Evolutionary conservation across 2,888 invertebrate species (phyloP).

Genomic region (Pammene aurita): DNA sequence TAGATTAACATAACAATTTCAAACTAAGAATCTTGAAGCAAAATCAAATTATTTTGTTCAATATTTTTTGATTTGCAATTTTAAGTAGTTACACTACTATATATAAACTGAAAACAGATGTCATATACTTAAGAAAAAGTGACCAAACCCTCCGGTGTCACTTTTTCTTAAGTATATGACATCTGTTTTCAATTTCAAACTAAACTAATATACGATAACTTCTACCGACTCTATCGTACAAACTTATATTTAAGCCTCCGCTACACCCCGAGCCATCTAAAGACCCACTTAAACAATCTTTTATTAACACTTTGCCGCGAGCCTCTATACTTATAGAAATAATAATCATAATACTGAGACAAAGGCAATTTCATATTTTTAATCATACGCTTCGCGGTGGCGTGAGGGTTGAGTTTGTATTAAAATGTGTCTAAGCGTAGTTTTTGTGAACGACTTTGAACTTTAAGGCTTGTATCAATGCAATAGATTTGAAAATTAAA

Average conservation of each 20-base stretch:
- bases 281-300: slow-evolving; percentile 19
- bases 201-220: not conserved
- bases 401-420: slow-evolving; percentile 26
- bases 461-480: not conserved
- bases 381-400: slow-evolving; percentile 33
- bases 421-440: not conserved
- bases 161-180: too few relatives aligned
- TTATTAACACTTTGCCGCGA: slow-evolving; percentile 33
- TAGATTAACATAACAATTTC: too few relatives aligned
- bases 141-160: too few relatives aligned
- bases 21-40: too few relatives aligned
- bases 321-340: slow-evolving; percentile 30
- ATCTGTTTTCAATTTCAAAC: too few relatives aligned
- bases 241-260: not conserved
- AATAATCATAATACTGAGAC: slow-evolving; percentile 28
- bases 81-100: too few relatives aligned
- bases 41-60: too few relatives aligned
- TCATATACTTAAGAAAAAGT: too few relatives aligned
- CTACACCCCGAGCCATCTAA: not conserved
- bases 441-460: not conserved
- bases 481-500: not conserved
- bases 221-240: not conserved
- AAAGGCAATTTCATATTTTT: slow-evolving; percentile 39
- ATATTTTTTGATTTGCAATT: too few relatives aligned
- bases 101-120: too few relatives aligned